phyloP scores from a whole-genome alignment of 2,113 vertebrate species.

The Phalacrocorax carbo region DNA sequence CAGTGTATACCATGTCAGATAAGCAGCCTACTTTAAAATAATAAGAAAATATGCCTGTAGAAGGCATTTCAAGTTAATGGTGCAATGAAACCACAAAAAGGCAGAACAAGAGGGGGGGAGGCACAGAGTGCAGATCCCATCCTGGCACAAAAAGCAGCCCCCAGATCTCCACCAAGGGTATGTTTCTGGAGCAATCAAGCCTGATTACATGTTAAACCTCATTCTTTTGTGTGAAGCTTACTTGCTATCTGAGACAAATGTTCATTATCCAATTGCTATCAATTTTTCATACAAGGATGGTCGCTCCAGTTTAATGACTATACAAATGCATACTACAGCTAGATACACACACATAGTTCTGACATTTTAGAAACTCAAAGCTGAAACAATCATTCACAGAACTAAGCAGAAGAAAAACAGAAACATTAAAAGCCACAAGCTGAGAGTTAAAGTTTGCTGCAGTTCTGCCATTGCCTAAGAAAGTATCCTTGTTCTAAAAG shows the following conservation, averaged over 20 bases:
- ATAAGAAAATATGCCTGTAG: not conserved
- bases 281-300: constrained; percentile 5
- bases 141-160: not conserved
- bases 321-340: not conserved
- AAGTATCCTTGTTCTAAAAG: not conserved
- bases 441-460: not conserved
- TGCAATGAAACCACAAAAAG: not conserved
- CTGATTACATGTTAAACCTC: constrained; percentile 30
- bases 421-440: not conserved
- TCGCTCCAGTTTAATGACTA: not conserved
- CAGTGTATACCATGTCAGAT: not conserved
- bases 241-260: constrained; percentile 16
- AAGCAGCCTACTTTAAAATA: not conserved
- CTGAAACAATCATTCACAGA: not conserved
- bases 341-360: not conserved
- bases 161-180: not conserved
- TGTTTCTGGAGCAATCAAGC: constrained; percentile 16
- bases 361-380: not conserved
- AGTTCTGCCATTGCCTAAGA: not conserved
- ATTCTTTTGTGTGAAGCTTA: not conserved
- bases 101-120: not conserved
- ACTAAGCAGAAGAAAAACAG: not conserved
- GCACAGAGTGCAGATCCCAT: not conserved
- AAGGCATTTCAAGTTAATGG: not conserved
- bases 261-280: not conserved